These are phyloP conservation scores for Brachystomella parvula DNA, from an alignment of 1,140 invertebrate genomes.

Conservation along the genomic window DNA sequence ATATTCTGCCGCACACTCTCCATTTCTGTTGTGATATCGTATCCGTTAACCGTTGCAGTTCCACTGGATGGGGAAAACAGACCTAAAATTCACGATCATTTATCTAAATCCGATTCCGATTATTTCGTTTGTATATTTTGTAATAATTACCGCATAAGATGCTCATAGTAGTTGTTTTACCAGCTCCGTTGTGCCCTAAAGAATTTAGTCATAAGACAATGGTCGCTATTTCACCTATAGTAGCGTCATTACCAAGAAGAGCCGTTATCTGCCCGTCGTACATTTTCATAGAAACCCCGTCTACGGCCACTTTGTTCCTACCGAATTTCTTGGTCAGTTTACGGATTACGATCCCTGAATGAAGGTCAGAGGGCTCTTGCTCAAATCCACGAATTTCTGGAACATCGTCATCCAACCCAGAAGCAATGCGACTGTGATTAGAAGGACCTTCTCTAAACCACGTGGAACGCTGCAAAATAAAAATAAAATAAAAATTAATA, in stretches of 20 bases:
- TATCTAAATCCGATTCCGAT: no score
- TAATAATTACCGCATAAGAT: slow-evolving; percentile 32
- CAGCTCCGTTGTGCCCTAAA: slow-evolving; percentile 44
- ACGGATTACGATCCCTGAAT: slow-evolving; percentile 45
- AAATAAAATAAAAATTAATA: neutral
- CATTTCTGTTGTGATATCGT: slow-evolving; percentile 56
- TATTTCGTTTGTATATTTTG: neutral
- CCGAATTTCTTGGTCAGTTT: slow-evolving; percentile 44
- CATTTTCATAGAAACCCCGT: slow-evolving; percentile 49
- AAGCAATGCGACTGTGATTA: neutral
- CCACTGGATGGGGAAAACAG: slow-evolving; percentile 61
- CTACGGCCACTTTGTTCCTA: slow-evolving; percentile 55
- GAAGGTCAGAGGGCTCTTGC: slow-evolving; percentile 11
- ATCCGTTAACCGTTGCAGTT: slow-evolving; percentile 59
- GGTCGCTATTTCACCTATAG: slow-evolving; percentile 41
- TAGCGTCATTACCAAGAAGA: slow-evolving; percentile 49
- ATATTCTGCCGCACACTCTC: slow-evolving; percentile 56
- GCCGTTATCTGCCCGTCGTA: slow-evolving; percentile 53
- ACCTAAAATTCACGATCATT: slow-evolving; percentile 51
- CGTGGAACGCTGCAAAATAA: slow-evolving; percentile 12
- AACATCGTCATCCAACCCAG: neutral
- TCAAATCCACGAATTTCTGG: slow-evolving; percentile 17
- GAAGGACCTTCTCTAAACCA: no score
- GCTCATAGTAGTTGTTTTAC: slow-evolving; percentile 48
- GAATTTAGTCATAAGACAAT: slow-evolving; percentile 43